Base-by-base conservation (phyloP, 2,888 invertebrate species). In the Dioctria linearis region DNA sequence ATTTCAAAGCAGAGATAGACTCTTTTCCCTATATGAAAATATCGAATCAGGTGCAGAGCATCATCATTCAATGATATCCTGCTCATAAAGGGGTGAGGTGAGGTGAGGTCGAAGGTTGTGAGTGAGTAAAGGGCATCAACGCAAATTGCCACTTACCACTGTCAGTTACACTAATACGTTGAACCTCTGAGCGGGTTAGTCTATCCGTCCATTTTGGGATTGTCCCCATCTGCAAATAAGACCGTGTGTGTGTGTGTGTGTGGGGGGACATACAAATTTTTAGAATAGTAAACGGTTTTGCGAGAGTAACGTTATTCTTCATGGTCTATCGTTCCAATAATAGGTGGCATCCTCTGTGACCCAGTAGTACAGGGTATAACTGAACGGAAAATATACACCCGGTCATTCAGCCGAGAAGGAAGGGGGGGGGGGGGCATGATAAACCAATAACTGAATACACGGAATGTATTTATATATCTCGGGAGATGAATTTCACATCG, bases 361-460 rank as follows among this genome's bases (percentile, higher is more conserved):
- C 25, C 25, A 25, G 25, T 25, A 25, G 25, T 25, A 25, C 25
- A 25, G 25, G 25, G 25, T 25, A 25, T 25, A 25, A 25, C 25
- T 25, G 25, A 25, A 25, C 25, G 25, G 25, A 25, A 25, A 25
- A 25, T 25, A 25, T 25, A 25, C 25, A 25, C 25, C 25, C 25
- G 25, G 25, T 25, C 25, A 25, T 25, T 2, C 2, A 25, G 25
- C 25, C 25, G 25, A 2, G n/a, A n/a, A n/a, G 25, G 25, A 25
- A 25, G 25, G 25, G 25, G 25, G 25, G 25, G 25, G 54, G 37
- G 39, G 11, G 37, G 37, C 71, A 39, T 39, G 71, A 71, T 71
- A 54, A 71, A 71, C 54, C 54, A 71, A 71, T 71, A 49, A 57
- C 71, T 6, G 37, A 13, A 25, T 25, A 25, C 25, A 13, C n/a